Percentiles rank a stretch among this genome's conserved stretches.
These are phyloP conservation scores for Eupithecia dodoneata DNA, from an alignment of 2,888 invertebrate genomes.

Conservation along the genomic window DNA sequence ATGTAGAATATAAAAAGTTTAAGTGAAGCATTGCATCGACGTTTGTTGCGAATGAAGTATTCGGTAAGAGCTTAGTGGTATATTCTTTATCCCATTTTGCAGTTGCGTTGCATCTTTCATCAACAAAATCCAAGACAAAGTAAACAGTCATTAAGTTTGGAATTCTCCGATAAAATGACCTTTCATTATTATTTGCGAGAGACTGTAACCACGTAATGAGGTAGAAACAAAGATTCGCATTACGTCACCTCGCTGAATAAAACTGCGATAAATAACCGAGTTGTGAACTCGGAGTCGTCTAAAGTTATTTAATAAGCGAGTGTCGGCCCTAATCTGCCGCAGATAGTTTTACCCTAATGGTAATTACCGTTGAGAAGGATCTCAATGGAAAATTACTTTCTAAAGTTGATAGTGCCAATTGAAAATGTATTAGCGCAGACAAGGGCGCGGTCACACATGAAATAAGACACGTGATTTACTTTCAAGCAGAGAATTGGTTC, in stretches of 20 bases:
- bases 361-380: slow-evolving; percentile 11
- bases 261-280: slow-evolving; percentile 68
- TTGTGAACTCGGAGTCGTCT: slow-evolving; percentile 54
- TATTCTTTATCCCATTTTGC: background rate
- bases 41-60: background rate
- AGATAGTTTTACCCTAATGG: slow-evolving; percentile 10
- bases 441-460: background rate
- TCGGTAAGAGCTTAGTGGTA: background rate
- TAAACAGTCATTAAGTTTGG: background rate
- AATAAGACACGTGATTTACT: background rate
- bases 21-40: background rate
- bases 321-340: slow-evolving; percentile 36
- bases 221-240: slow-evolving; percentile 46
- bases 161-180: background rate
- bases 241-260: slow-evolving; percentile 61
- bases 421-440: slow-evolving; percentile 4
- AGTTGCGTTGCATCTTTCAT: background rate
- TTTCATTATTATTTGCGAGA: background rate
- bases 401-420: slow-evolving; percentile 10
- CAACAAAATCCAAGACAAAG: background rate
- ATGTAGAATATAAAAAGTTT: slow-evolving; percentile 12
- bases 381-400: slow-evolving; percentile 15
- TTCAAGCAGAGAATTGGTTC: background rate
- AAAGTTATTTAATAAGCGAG: slow-evolving; percentile 69
- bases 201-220: slow-evolving; percentile 7